phyloP scores from a whole-genome alignment of 30 jellyfish, hydroid and myxozoan species.

The Phacellophora camtschatica region DNA sequence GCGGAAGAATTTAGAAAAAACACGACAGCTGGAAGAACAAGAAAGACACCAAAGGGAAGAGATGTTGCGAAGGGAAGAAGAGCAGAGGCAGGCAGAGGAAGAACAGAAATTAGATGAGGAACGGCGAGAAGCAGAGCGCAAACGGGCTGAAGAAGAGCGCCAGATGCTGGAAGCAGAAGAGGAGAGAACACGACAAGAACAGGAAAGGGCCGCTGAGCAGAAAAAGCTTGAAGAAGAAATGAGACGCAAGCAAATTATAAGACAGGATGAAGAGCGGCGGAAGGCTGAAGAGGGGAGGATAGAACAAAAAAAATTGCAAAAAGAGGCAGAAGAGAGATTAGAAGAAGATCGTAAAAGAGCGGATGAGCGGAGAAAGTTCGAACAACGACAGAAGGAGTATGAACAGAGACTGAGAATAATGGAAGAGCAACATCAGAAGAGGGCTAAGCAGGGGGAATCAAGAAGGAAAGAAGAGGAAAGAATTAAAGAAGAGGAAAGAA shows the following conservation, averaged over 20 bases:
- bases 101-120: constrained; percentile 37
- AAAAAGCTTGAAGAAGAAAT: not conserved
- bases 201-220: not conserved
- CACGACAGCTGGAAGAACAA: constrained; percentile 1
- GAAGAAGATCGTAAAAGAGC: constrained; percentile 39
- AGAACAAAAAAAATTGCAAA: not conserved
- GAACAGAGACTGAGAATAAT: constrained; percentile 35
- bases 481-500: not conserved
- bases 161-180: not conserved
- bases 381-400: constrained; percentile 60
- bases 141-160: constrained; percentile 31
- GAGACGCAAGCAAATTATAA: not conserved
- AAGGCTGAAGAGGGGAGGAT: constrained; percentile 23
- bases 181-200: not conserved
- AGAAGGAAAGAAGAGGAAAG: constrained; percentile 1
- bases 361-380: constrained; percentile 43
- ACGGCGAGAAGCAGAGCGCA: constrained; percentile 5
- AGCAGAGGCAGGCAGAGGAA: constrained; percentile 49
- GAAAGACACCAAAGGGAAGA: constrained; percentile 3
- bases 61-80: constrained; percentile 9
- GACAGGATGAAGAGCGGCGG: constrained; percentile 23
- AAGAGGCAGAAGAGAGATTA: constrained; percentile 10
- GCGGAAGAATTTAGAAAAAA: constrained; percentile 23
- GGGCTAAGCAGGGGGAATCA: constrained; percentile 22
- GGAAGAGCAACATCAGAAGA: constrained; percentile 33